These are phyloP conservation scores for Caiman crocodilus DNA, from an alignment of 2,797 vertebrate genomes.

Conservation along the genomic window DNA sequence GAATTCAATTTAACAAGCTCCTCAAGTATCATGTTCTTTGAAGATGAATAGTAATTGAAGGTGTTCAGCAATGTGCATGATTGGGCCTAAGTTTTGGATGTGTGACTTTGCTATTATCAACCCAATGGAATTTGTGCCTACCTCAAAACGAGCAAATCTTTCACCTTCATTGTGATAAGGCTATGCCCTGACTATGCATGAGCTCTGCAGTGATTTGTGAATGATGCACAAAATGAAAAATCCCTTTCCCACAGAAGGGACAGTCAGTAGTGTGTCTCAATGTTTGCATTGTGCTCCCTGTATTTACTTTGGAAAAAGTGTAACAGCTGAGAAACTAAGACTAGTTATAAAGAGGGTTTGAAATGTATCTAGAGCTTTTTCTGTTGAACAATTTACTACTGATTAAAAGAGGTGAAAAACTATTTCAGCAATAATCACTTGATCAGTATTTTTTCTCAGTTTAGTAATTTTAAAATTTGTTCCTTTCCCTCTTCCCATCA, in stretches of 20 bases:
- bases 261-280: not conserved
- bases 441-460: not conserved
- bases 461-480: not conserved
- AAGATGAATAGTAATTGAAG: not conserved
- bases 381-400: not conserved
- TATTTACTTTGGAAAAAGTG: not conserved
- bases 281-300: not conserved
- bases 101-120: conserved; percentile 10
- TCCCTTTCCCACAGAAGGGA: not conserved
- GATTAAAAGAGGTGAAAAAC: not conserved
- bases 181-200: not conserved
- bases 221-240: not conserved
- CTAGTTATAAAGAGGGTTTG: not conserved
- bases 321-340: not conserved
- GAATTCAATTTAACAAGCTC: not conserved
- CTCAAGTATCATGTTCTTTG: not conserved
- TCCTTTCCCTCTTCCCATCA: not conserved
- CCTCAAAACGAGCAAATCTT: conserved; percentile 20
- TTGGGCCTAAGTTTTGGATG: not conserved
- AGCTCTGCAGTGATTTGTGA: conserved; percentile 13
- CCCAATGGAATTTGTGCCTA: not conserved
- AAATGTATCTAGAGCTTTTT: not conserved
- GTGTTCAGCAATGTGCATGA: not conserved
- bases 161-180: conserved; percentile 35
- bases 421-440: not conserved